Percentiles rank a stretch among this genome's conserved stretches.
phyloP scores from a whole-genome alignment of 2,113 vertebrate species.

The Myrmecobius fasciatus region DNA sequence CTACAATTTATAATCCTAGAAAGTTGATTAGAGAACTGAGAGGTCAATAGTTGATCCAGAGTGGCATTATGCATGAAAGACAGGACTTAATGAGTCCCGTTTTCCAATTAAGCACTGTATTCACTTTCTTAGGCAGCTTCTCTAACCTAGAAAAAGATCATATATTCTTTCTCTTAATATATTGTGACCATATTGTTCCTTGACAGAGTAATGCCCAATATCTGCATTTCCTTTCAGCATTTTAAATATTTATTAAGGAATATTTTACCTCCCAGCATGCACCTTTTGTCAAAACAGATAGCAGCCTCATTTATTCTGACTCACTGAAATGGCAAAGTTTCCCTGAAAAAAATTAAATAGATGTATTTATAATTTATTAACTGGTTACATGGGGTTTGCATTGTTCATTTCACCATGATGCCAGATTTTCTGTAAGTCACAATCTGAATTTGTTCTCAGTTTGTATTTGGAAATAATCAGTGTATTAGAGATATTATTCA shows the following conservation, averaged over 20 bases:
- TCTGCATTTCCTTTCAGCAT: conserved; percentile 37
- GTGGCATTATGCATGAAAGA: neutral
- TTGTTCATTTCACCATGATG: conserved; percentile 44
- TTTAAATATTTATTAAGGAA: rapidly evolving
- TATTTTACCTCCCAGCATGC: neutral
- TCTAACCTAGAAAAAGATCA: neutral
- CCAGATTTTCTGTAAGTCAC: conserved; percentile 49
- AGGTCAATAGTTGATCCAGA: too few species aligned
- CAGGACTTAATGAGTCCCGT: neutral
- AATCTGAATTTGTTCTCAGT: conserved; percentile 30
- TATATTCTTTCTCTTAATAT: neutral
- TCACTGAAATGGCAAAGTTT: conserved; percentile 30
- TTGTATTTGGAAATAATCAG: conserved; percentile 4
- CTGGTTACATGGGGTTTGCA: conserved; percentile 34
- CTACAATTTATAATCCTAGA: neutral
- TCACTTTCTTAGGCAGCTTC: neutral
- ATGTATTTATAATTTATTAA: conserved; percentile 25
- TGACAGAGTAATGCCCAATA: neutral
- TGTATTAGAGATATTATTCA: neutral
- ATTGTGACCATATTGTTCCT: neutral
- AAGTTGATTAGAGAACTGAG: neutral
- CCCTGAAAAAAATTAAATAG: conserved; percentile 13
- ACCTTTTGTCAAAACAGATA: conserved; percentile 59
- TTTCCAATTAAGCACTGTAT: neutral
- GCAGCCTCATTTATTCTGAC: conserved; percentile 8